Base-by-base conservation (phyloP, 2,113 vertebrate species). In the Euleptes europaea region DNA sequence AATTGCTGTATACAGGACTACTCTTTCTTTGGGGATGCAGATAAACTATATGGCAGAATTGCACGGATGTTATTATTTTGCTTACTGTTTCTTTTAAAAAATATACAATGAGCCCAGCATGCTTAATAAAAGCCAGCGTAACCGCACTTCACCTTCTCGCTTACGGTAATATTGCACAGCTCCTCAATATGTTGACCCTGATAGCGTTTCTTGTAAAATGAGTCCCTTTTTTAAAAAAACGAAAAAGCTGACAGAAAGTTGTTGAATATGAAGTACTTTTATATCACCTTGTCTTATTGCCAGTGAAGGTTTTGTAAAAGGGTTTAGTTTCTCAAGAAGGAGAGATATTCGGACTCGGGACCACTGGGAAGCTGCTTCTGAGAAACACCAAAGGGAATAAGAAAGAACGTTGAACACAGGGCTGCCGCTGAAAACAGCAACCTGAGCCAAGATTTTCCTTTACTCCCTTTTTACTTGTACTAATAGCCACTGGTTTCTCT, bases 121-220 rank as follows among this genome's bases (percentile, higher is more conserved):
- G 89, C 76, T 40, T 93, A 95, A 94, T 94, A 89, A 90, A 93
- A 95, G n/a, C 90, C 87, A 91, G 94, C 88, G 83, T 60, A 91
- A 80, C 60, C 88, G 71, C 78, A 91, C 23, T 26, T 83, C 90
- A 79, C 71, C 86, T 90, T 47, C 86, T 71, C 90, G 65, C 63
- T 91, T 86, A 69, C 74, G 79, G 69, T 77, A 90, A 90, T 86
- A 65, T 88, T 88, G 84, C 80, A 91, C 88, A 93, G 83, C 88
- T 87, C 92, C 92, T 89, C 91, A 90, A 90, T 63, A 74, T 78
- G 88, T 92, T 94, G 93, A 94, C 94, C 88, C 87, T 87, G 88
- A 79, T 5, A 91, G 88, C 67, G 71, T 88, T 94, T 93, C 90
- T 93, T 92, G 84, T 94, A 86, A 88, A 92, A 21, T 44, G 91